Conservation (phyloP, 2,797 vertebrate species). For the Chromis chromis region DNA sequence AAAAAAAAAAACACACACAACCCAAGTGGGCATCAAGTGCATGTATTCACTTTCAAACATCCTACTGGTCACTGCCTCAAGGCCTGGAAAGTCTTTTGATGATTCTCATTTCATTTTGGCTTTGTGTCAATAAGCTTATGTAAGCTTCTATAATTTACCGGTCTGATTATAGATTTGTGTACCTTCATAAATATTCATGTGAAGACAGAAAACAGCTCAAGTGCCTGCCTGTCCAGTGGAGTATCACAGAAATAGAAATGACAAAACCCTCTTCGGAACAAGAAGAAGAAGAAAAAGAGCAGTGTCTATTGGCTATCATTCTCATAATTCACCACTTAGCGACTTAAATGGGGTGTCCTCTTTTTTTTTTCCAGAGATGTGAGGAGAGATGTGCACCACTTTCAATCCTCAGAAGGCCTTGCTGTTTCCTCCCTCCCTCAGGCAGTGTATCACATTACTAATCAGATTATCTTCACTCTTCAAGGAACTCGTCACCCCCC, state of each 20-base stretch:
- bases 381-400: slow-evolving; percentile 38
- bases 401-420: slow-evolving; percentile 41
- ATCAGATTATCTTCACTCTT: slow-evolving; percentile 70
- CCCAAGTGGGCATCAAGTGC: slow-evolving; percentile 15
- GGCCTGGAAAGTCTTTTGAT: neutral
- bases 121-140: neutral
- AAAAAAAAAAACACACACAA: slow-evolving; percentile 10
- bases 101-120: slow-evolving; percentile 2
- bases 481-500: slow-evolving; percentile 28
- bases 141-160: slow-evolving; percentile 3
- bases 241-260: slow-evolving; percentile 36
- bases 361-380: slow-evolving; percentile 38
- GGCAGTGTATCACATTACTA: slow-evolving; percentile 64
- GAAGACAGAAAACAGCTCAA: slow-evolving; percentile 10
- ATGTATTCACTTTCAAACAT: slow-evolving; percentile 1
- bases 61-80: neutral
- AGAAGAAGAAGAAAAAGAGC: neutral
- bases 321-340: slow-evolving; percentile 35
- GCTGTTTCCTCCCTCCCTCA: slow-evolving; percentile 27
- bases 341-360: slow-evolving; percentile 39
- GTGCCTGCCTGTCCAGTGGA: slow-evolving; percentile 13
- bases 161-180: slow-evolving; percentile 20
- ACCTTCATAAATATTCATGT: slow-evolving; percentile 41
- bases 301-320: slow-evolving; percentile 23
- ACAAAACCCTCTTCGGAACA: slow-evolving; percentile 24